Base-by-base conservation (phyloP, 2,797 vertebrate genomes). In the Peromyscus eremicus region DNA sequence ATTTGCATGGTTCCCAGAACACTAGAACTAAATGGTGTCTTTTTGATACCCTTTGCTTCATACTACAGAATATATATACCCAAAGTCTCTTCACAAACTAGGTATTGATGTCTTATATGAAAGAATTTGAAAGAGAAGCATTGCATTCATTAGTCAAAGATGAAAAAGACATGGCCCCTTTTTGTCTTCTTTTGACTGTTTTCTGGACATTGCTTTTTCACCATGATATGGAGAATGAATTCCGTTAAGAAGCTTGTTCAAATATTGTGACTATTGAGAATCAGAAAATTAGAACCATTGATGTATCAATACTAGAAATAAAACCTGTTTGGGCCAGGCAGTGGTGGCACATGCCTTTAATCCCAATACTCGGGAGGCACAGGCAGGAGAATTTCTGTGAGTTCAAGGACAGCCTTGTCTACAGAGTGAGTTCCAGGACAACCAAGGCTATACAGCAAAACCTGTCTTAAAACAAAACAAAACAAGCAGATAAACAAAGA, bases 301-400 rank as follows among this genome's bases (percentile, higher is more conserved):
- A 4, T 57, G 9, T 12, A 16, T 89, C n/a, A 89, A 17, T 89
- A 57, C 34, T 95, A 70, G 52, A 97, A 96, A 85, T 84, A 94
- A 95, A 97, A 37, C 70, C 29, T 49, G 32, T 27, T 83, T 79
- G 66, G 34, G 23, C 37, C 23, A 75, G 37, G 71, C 71, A 40
- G 10, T 73, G 71, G 71, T 73, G 21, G 21, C 23, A 25, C 21
- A 40, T 40, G n/a, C 71, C 37, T 40, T 75, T 37, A 75, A 43
- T 75, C 11, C 11, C 37, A 43, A 43, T 75, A 12, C 37, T 43
- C 23, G 12, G 37, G 71, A 73, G 11, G 40, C 40, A 75, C 37
- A 75, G 23, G 11, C 71, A 75, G 14, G 66, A 68, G 66, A 29
- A 68, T 68, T 32, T 34, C 25, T 34, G 66, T 14, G 12, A 68